phyloP scores from a whole-genome alignment of 2,797 vertebrate genomes.

The Pseudochaenichthys georgianus region DNA sequence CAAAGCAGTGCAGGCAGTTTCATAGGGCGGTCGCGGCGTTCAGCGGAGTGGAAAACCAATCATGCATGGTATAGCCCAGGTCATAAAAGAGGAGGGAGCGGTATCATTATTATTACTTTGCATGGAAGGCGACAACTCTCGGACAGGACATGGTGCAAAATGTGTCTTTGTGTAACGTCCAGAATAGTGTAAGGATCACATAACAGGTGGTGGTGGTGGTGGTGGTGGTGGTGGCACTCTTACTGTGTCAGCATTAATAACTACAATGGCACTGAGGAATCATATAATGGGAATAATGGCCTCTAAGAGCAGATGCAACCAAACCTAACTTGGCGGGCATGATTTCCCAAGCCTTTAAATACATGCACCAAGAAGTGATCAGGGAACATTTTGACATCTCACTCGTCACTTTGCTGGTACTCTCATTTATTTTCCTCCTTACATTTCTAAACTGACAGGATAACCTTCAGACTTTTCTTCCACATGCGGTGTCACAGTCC shows the following conservation, averaged over 20 bases:
- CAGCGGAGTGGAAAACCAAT: constrained; percentile 80
- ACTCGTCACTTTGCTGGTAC: constrained; percentile 51
- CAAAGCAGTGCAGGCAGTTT: constrained; percentile 72
- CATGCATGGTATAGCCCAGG: constrained; percentile 62
- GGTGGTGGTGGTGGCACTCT: constrained; percentile 30
- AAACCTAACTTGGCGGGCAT: constrained; percentile 21
- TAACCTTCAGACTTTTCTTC: constrained; percentile 55
- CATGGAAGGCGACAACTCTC: constrained; percentile 54
- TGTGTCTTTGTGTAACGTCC: constrained; percentile 28
- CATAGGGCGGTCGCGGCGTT: constrained; percentile 55
- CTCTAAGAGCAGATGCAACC: constrained; percentile 21
- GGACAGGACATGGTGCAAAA: constrained; percentile 40
- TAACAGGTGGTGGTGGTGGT: constrained; percentile 43
- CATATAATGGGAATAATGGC: constrained; percentile 7
- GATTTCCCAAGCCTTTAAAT: constrained; percentile 43
- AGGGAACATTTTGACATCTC: constrained; percentile 51
- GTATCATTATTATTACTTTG: constrained; percentile 65
- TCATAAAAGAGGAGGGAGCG: constrained; percentile 61
- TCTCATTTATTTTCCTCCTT: constrained; percentile 64
- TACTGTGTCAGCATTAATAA: constrained; percentile 49
- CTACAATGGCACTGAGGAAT: constrained; percentile 23
- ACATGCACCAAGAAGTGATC: constrained; percentile 36
- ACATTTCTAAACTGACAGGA: constrained; percentile 62
- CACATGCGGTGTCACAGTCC: constrained; percentile 55
- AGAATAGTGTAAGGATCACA: constrained; percentile 14